Evolutionary conservation across 2,888 invertebrate genomes (phyloP).

Genomic region (Timema cristinae): DNA sequence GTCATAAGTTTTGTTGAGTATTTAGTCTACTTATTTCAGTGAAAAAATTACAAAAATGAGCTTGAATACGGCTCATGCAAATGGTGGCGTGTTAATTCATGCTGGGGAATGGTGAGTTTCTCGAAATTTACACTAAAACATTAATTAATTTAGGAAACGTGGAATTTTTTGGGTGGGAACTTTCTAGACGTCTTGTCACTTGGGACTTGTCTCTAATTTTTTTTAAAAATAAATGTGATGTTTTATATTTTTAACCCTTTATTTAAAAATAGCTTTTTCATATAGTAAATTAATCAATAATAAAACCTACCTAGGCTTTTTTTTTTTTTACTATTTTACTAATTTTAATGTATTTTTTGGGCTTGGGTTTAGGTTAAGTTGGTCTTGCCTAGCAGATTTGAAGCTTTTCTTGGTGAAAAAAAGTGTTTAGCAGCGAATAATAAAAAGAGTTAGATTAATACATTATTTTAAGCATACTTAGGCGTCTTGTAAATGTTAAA

Average conservation of each 20-base stretch:
- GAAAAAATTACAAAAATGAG: constrained; percentile 65
- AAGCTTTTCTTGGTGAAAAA: too few relatives aligned
- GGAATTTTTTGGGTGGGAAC: constrained; percentile 1
- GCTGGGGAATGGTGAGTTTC: constrained; percentile 88
- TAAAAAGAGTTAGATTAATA: too few relatives aligned
- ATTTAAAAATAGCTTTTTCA: constrained; percentile 8
- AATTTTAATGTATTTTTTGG: too few relatives aligned
- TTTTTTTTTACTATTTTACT: too few relatives aligned
- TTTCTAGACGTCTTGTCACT: constrained; percentile 13
- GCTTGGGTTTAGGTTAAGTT: too few relatives aligned
- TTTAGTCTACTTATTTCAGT: neutral
- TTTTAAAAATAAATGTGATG: constrained; percentile 23
- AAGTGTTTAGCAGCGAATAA: too few relatives aligned
- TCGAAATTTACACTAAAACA: neutral
- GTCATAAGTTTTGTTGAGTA: neutral
- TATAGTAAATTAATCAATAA: neutral
- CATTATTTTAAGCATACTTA: too few relatives aligned
- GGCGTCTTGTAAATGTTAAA: too few relatives aligned
- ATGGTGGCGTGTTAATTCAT: constrained; percentile 91
- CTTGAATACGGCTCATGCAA: constrained; percentile 91
- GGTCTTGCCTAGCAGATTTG: too few relatives aligned
- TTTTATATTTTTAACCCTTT: neutral
- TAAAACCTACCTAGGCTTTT: too few relatives aligned
- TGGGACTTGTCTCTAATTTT: constrained; percentile 15
- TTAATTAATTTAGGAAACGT: neutral